phyloP scores from a whole-genome alignment of 2,113 vertebrate species.

The Elgaria multicarinata region DNA sequence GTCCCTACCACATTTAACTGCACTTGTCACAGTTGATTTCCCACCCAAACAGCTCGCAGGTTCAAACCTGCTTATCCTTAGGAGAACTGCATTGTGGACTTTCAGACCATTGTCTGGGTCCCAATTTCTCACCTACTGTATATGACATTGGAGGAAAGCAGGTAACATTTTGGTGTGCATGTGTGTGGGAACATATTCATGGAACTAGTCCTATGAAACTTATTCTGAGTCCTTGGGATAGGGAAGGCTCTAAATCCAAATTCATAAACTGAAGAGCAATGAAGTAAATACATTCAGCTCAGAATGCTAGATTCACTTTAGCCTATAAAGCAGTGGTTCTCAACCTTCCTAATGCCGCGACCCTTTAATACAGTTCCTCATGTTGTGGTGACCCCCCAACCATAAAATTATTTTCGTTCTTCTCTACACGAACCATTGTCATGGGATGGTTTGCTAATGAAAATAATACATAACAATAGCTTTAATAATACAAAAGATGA shows the following conservation, averaged over 20 bases:
- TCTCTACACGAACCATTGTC: too few species aligned
- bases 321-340: too few species aligned
- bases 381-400: too few species aligned
- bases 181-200: too few species aligned
- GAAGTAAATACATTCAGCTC: neutral
- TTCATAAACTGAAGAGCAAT: neutral
- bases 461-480: too few species aligned
- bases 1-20: too few species aligned
- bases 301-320: neutral
- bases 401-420: too few species aligned
- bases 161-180: neutral
- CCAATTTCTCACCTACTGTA: too few species aligned
- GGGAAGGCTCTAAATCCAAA: neutral
- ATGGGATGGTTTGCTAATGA: too few species aligned
- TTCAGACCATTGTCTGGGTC: neutral
- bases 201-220: neutral
- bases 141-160: neutral
- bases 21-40: neutral
- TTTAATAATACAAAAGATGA: too few species aligned
- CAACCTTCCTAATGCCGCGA: too few species aligned
- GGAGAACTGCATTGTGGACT: neutral
- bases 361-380: too few species aligned
- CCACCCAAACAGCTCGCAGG: neutral
- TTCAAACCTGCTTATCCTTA: neutral
- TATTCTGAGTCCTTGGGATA: neutral